These are phyloP conservation scores for Pituophis catenifer DNA, from an alignment of 2,113 vertebrate genomes.

Conservation along the genomic window DNA sequence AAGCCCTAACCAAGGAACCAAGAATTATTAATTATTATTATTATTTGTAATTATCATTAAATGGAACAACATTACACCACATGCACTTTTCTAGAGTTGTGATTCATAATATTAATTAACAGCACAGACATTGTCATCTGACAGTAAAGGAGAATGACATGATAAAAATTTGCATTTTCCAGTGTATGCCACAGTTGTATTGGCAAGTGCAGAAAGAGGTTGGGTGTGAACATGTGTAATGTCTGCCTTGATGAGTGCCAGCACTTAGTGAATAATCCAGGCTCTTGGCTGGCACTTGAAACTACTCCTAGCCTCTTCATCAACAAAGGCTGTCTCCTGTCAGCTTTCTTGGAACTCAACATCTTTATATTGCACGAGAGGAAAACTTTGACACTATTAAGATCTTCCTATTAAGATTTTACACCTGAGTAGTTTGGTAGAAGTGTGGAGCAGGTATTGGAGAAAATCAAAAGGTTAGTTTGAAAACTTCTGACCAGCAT, in stretches of 20 bases:
- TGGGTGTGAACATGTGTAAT: constrained; percentile 16
- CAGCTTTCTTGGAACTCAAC: neutral
- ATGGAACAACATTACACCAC: neutral
- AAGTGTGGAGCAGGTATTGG: neutral
- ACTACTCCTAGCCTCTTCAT: constrained; percentile 32
- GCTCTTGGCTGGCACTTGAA: constrained; percentile 39
- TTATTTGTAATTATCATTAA: neutral
- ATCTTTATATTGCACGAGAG: neutral
- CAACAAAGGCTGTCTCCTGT: constrained; percentile 25
- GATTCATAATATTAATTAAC: neutral
- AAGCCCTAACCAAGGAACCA: neutral
- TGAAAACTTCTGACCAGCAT: neutral
- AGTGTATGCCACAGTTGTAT: constrained; percentile 4
- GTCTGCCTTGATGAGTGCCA: constrained; percentile 19
- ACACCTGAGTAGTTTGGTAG: neutral
- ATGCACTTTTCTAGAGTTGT: neutral
- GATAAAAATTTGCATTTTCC: neutral
- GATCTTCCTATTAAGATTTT: neutral
- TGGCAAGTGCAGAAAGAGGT: constrained; percentile 18
- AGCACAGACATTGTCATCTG: constrained; percentile 4
- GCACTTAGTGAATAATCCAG: constrained; percentile 32
- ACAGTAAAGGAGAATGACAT: neutral
- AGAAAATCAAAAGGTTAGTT: neutral
- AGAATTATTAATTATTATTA: neutral
- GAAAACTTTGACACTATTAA: neutral